Evolutionary conservation across 2,113 vertebrate species (phyloP).

Genomic region (Saguinus imperator): DNA sequence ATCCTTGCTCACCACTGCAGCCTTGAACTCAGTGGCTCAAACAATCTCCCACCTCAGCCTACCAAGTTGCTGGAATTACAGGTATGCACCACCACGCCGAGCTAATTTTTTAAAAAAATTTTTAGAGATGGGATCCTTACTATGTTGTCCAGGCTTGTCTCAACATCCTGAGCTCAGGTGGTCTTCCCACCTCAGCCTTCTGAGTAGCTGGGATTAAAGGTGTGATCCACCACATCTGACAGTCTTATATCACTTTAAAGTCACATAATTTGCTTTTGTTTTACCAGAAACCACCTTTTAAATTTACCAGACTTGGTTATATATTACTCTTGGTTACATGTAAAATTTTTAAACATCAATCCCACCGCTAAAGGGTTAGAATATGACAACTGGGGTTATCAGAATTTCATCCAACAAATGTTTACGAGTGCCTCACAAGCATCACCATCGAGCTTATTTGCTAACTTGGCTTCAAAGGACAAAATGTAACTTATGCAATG

Average conservation of each 20-base stretch:
- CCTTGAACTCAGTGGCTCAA: not conserved
- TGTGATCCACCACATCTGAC: not conserved
- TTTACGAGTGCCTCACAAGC: not conserved
- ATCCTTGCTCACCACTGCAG: not conserved
- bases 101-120: too few species aligned
- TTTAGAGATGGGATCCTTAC: not conserved
- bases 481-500: not conserved
- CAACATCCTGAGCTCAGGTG: not conserved
- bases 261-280: not conserved
- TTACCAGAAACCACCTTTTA: not conserved
- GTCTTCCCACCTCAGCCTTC: not conserved
- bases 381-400: not conserved
- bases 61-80: not conserved
- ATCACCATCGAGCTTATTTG: not conserved
- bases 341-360: not conserved
- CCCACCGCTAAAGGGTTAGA: not conserved
- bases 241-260: not conserved
- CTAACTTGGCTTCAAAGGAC: not conserved
- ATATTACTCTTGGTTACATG: not conserved
- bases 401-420: conserved; percentile 10
- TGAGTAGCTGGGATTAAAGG: not conserved
- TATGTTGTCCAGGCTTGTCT: not conserved
- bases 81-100: too few species aligned
- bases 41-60: not conserved
- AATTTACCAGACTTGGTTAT: not conserved